Evolutionary conservation across 1,140 invertebrate species (phyloP).

Genomic region (Bombyx mandarina): DNA sequence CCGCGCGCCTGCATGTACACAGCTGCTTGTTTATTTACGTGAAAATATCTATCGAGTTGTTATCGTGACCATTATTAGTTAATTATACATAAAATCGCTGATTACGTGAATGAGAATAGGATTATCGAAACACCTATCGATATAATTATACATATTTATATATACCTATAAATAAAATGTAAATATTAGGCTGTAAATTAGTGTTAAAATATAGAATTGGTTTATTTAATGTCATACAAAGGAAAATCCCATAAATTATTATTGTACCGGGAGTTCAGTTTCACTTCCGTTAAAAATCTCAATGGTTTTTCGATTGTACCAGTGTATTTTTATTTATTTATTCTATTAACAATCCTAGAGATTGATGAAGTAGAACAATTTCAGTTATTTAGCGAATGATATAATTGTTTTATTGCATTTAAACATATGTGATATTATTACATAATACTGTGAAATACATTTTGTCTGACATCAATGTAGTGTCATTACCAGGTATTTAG

Average conservation of each 20-base stretch:
- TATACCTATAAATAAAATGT: conserved; percentile 71
- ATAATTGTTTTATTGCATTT: conserved; percentile 62
- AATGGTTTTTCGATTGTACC: conserved; percentile 70
- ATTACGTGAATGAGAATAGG: conserved; percentile 58
- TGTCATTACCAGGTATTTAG: conserved; percentile 55
- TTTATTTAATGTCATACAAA: conserved; percentile 69
- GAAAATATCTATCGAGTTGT: conserved; percentile 68
- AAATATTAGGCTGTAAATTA: conserved; percentile 69
- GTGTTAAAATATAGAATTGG: conserved; percentile 69
- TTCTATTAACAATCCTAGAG: conserved; percentile 31
- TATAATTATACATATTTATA: conserved; percentile 71
- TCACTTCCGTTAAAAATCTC: conserved; percentile 69
- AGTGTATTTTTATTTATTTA: conserved; percentile 67
- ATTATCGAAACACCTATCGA: conserved; percentile 61
- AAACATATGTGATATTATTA: conserved; percentile 70
- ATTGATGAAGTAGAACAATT: conserved; percentile 11
- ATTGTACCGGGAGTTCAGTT: conserved; percentile 64
- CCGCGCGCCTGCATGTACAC: conserved; percentile 48
- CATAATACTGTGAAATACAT: conserved; percentile 53
- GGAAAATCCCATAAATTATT: conserved; percentile 69
- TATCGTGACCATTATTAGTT: conserved; percentile 69
- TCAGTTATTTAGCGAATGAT: conserved; percentile 35
- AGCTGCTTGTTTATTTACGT: conserved; percentile 70
- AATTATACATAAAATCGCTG: conserved; percentile 68
- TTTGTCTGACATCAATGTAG: conserved; percentile 69